phyloP scores from a whole-genome alignment of 2,888 invertebrate species.

The Ophonus ardosiacus region DNA sequence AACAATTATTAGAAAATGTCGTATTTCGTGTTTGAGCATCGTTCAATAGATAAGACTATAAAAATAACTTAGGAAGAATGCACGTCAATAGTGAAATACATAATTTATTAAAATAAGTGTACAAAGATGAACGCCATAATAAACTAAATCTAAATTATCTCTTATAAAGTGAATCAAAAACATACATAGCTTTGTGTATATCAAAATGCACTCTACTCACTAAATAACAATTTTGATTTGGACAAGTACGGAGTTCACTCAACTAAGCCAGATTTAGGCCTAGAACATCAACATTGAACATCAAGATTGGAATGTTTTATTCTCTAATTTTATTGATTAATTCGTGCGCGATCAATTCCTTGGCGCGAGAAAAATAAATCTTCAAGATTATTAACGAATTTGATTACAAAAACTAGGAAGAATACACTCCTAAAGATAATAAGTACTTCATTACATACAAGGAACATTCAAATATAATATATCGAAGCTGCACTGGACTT shows the following conservation, averaged over 20 bases:
- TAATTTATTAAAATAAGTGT: slow-evolving; percentile 63
- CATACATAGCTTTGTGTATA: slow-evolving; percentile 52
- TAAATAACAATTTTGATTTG: slow-evolving; percentile 61
- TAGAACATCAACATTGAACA: slow-evolving; percentile 34
- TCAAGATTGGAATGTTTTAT: slow-evolving; percentile 23
- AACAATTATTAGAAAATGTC: background rate
- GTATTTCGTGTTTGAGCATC: background rate
- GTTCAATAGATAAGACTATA: slow-evolving; percentile 13
- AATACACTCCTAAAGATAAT: background rate
- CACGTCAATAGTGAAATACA: slow-evolving; percentile 57
- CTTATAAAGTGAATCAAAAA: slow-evolving; percentile 47
- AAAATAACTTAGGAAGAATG: slow-evolving; percentile 7
- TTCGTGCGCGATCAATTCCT: slow-evolving; percentile 42
- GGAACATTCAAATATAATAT: background rate
- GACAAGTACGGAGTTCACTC: slow-evolving; percentile 50
- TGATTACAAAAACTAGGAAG: background rate
- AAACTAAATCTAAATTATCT: slow-evolving; percentile 38
- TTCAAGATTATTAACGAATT: background rate
- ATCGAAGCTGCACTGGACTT: background rate
- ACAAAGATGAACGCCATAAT: slow-evolving; percentile 57
- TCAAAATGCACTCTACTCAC: slow-evolving; percentile 55
- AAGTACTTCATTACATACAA: slow-evolving; percentile 1
- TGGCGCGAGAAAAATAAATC: slow-evolving; percentile 15
- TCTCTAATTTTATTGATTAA: background rate
- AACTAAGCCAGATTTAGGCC: slow-evolving; percentile 13